Base-by-base conservation (phyloP, 1,140 invertebrate genomes). In the Drosophila leontia region DNA sequence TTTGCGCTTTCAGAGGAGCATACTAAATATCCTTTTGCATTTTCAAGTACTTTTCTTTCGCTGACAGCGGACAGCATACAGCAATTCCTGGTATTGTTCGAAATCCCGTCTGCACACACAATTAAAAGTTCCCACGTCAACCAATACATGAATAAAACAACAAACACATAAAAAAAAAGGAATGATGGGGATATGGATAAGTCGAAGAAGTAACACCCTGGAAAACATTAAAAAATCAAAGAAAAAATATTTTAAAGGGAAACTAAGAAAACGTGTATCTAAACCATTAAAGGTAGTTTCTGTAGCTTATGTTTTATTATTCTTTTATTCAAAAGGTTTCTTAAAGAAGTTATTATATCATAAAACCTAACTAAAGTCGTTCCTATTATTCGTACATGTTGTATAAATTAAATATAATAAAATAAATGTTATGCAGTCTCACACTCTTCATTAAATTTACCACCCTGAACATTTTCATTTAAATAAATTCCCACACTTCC, bases 51-150 rank as follows among this genome's bases (percentile, higher is more conserved):
- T 78, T 71, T 74, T 53, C 63, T 45, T 50, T 63, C 7, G 29
- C 37, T 15, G n/a, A 3, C 11, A 19, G 39, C 34, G 50, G 59
- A 45, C 13, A 67, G 37, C 29, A 70, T 67, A 45, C 44, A 64
- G 57, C 45, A 80, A 80, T 86, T 86, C 83, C 80, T 77, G 75
- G 80, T 77, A 77, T 60, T 77, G 75, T 60, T 51, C 42, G 48
- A 48, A 65, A 80, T 87, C 71, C 71, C 56, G 37, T 23, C 17
- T 39, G 67, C 63, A 75, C 74, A 70, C 72, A 88, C 84, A 87
- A 87, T 88, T 87, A 88, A 87, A 84, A 87, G 83, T 87, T 87
- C 83, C 84, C 84, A 87, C 84, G 82, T 79, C 80, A 68, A 78
- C 65, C 35, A 53, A 67, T 39, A 44, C 71, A 87, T 88, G 84